Base-by-base conservation (phyloP, 53 echinoderm and acorn worm genomes). In the Actinopyga echinites region DNA sequence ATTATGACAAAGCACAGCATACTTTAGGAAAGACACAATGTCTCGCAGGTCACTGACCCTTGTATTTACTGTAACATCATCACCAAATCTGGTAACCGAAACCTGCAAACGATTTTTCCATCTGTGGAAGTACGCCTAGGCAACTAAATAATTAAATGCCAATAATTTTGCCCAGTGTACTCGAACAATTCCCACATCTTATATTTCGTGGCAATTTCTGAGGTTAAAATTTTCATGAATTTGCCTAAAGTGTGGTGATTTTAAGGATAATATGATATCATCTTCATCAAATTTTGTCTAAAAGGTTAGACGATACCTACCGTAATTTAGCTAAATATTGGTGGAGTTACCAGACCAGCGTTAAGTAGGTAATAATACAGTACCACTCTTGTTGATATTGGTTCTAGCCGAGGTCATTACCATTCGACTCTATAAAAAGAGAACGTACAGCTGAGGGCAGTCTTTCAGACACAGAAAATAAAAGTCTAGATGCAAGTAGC, bases 71-170 rank as follows among this genome's bases (percentile, higher is more conserved):
- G 19, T 65, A 32, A 36, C 35, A 65, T 29, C 65, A 6, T 32
- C 29, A 26, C 11, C 33, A 30, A 28, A 36, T 30, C 65, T 44
- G 40, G 69, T 69, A 40, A 69, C n/a, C 6, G 69, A 69, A 25
- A 20, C 42, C 69, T 69, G 69, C 69, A 69, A 69, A 69, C 42
- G 69, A 69, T 69, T 40, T 69, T 69, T 69, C 69, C 69, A 69
- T 69, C 69, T 69, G 69, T 26, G 10, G 11, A 19, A 32, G 69
- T 42, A 69, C n/a, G 34, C 42, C 42, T 69, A 33, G 24, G 69
- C 69, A 26, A 69, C 69, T 69, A 32, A 69, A 69, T 69, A 40
- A 69, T 69, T 69, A 69, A 69, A 69, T 69, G 69, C 69, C 26
- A 40, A 69, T 69, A 69, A 69, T 69, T 42, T 69, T 42, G 44